These are phyloP conservation scores for Eledona agricola DNA, from an alignment of 2,888 invertebrate species.

Conservation along the genomic window DNA sequence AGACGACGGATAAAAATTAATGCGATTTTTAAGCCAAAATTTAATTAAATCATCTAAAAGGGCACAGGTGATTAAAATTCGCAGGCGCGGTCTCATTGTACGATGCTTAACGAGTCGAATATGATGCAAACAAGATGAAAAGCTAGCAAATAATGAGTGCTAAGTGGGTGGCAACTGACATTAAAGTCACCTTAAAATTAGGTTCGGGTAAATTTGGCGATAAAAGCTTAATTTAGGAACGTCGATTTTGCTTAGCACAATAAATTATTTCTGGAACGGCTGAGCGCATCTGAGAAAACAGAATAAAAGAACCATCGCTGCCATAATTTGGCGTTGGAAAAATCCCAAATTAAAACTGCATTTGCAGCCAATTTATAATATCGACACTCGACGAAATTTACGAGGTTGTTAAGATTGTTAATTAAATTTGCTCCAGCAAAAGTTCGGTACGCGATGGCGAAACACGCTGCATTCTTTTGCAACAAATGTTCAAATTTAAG, in stretches of 20 bases:
- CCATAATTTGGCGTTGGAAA: slow-evolving; percentile 1
- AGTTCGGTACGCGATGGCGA: no score
- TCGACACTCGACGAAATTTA: slow-evolving; percentile 1
- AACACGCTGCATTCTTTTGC: no score
- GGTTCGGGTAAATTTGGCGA: slow-evolving; percentile 7
- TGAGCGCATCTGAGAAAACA: slow-evolving; percentile 11
- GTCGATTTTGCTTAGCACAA: slow-evolving; percentile 3
- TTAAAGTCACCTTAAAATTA: slow-evolving; percentile 6
- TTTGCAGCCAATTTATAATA: slow-evolving; percentile 9
- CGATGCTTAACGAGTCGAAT: no score
- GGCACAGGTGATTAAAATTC: no score
- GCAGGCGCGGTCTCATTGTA: no score
- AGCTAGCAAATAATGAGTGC: no score
- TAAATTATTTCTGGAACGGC: slow-evolving; percentile 14
- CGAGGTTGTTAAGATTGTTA: background rate
- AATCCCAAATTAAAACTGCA: slow-evolving; percentile 9
- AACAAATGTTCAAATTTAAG: no score
- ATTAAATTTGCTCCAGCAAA: no score
- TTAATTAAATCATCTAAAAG: slow-evolving; percentile 21
- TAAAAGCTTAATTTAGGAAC: slow-evolving; percentile 16
- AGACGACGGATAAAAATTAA: no score
- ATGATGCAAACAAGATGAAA: no score
- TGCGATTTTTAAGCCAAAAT: slow-evolving; percentile 16
- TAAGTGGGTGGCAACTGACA: background rate
- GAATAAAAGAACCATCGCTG: slow-evolving; percentile 6